Base-by-base conservation (phyloP, 2,797 vertebrate genomes). In the Australoheros facetus region DNA sequence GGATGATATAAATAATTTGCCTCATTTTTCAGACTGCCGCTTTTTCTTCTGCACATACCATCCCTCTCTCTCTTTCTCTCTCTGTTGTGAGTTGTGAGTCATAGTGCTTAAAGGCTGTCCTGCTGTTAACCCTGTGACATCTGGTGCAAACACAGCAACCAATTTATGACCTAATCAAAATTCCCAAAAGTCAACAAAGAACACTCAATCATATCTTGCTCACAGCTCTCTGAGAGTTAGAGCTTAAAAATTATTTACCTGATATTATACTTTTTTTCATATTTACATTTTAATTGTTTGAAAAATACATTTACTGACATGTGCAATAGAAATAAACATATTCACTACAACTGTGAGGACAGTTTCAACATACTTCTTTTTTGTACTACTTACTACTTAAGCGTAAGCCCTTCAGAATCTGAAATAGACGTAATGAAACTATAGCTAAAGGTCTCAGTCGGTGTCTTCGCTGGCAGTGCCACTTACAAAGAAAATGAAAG, bases 101-200 rank as follows among this genome's bases (percentile, higher is more conserved):
- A 71, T n/a, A 10, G 62, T 85, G 69, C 90, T 88, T 88, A 92
- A 94, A 89, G 88, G 82, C 73, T 85, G 86, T 78, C 88, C 88
- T 53, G 88, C 81, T 87, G 87, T 94, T 93, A 93, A 93, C 93
- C 91, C 56, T 79, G 12, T 92, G 91, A 91, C 92, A 92, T 91
- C 86, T 94, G 93, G 86, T 69, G 57, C 83, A 90, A 93, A 93
- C 91, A 93, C 80, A 88, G 64, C 53, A 71, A 85, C 80, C 85
- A 62, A 87, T 92, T 93, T 92, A 91, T 28, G 7, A 77, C 64
- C 58, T 69, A 85, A 81, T 92, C 89, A 92, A 92, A 93, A 91
- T 90, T 90, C 69, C 69, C 75, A 42, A 79, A 83, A 88, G 85
- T 84, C 79, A 86, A 78, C 53, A 2, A 75, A 83, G 83, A 75